A percentile compares a stretch with the other conserved stretches of the same genome.
Conservation (phyloP, 2,797 vertebrate species). For the Sebastes kiyomatsui region DNA sequence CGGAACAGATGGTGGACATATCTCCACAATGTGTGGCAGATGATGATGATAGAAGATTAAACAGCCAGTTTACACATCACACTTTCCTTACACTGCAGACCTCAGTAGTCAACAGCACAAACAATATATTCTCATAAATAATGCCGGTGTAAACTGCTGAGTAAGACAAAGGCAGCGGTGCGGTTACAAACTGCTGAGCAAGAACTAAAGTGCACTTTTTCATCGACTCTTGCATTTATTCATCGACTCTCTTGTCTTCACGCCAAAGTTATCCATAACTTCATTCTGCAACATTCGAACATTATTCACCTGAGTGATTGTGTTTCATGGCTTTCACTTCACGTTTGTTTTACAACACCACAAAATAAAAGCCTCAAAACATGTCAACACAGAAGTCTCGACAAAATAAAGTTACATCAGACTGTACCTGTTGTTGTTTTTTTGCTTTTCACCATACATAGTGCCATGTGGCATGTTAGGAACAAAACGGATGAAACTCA, state of each 20-base stretch:
- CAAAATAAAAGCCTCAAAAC: background rate
- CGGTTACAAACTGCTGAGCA: slow-evolving; percentile 64
- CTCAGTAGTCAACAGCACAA: slow-evolving; percentile 29
- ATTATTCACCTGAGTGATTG: background rate
- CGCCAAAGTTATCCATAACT: background rate
- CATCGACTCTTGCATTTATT: slow-evolving; percentile 26
- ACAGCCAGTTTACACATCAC: slow-evolving; percentile 20
- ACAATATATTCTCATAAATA: slow-evolving; percentile 59
- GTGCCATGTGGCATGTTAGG: background rate
- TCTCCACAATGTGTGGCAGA: background rate
- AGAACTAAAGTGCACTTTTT: slow-evolving; percentile 35
- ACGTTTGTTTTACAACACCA: background rate
- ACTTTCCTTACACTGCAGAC: slow-evolving; percentile 16
- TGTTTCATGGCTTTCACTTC: background rate
- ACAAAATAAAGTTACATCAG: background rate
- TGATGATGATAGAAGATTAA: slow-evolving; percentile 23
- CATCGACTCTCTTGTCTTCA: background rate
- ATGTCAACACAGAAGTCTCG: background rate
- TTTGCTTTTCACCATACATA: background rate
- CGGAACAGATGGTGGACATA: slow-evolving; percentile 28
- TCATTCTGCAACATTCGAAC: background rate
- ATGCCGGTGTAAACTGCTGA: slow-evolving; percentile 57
- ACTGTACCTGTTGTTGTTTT: background rate
- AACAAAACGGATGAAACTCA: slow-evolving; percentile 43
- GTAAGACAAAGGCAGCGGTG: slow-evolving; percentile 29